A percentile compares a stretch with the other conserved stretches of the same genome.
Conservation (phyloP, 2,888 invertebrate species). For the Lumbricus terrestris region DNA sequence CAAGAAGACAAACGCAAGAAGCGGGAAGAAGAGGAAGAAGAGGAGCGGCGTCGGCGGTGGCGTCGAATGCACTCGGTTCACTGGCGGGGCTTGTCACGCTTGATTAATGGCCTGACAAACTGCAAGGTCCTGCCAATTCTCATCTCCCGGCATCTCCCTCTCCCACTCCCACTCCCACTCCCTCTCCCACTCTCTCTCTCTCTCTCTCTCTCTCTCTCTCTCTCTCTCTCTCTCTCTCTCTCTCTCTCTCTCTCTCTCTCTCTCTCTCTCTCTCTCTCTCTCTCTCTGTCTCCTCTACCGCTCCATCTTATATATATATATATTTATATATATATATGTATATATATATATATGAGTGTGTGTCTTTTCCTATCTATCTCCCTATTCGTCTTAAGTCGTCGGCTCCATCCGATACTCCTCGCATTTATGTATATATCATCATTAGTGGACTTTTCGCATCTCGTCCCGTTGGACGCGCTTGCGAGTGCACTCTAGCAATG, state of each 20-base stretch:
- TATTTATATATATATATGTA: no score
- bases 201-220: neutral
- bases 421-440: neutral
- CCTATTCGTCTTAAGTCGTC: neutral
- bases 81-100: neutral
- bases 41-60: no score
- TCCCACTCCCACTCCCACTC: neutral
- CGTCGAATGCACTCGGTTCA: constrained; percentile 3
- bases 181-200: neutral
- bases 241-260: no score
- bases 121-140: constrained; percentile 3
- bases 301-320: no score
- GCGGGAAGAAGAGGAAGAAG: neutral
- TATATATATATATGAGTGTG: no score
- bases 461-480: neutral
- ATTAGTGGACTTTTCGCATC: neutral
- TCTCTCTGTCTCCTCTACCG: no score
- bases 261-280: no score
- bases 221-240: no score
- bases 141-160: neutral
- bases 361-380: no score
- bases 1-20: constrained; percentile 3
- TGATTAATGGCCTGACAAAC: constrained; percentile 3
- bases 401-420: no score
- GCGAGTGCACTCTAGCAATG: neutral